These are phyloP conservation scores for Ceraclea dissimilis DNA, from an alignment of 2,888 invertebrate genomes.

Conservation along the genomic window DNA sequence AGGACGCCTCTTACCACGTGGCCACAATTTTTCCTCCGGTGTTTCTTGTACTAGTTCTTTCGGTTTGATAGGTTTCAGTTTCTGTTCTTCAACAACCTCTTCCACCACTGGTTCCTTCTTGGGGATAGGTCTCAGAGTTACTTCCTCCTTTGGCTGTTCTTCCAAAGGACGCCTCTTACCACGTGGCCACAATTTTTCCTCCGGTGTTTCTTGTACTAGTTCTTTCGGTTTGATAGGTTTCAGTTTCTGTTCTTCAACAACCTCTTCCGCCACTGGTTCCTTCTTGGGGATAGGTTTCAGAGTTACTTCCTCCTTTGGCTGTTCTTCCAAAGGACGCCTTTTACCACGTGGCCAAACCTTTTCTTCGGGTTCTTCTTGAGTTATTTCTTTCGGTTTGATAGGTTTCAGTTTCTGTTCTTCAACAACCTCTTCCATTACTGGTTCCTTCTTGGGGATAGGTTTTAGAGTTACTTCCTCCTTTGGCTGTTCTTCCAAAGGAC, in stretches of 20 bases:
- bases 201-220: conserved; percentile 17
- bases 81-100: conserved; percentile 31
- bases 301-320: conserved; percentile 32
- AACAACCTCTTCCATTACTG: conserved; percentile 31
- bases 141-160: conserved; percentile 27
- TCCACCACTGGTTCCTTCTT: conserved; percentile 31
- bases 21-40: conserved; percentile 31
- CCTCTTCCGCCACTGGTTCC: conserved; percentile 36
- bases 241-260: conserved; percentile 33
- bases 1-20: conserved; percentile 34
- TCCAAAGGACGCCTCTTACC: conserved; percentile 31
- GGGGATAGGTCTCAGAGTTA: conserved; percentile 34
- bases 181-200: conserved; percentile 30
- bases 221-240: conserved; percentile 33
- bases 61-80: conserved; percentile 31
- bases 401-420: conserved; percentile 41
- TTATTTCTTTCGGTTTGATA: conserved; percentile 29
- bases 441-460: conserved; percentile 32
- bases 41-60: conserved; percentile 31
- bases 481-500: conserved; percentile 34
- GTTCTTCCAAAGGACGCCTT: conserved; percentile 30
- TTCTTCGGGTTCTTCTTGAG: conserved; percentile 26
- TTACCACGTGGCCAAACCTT: conserved; percentile 25
- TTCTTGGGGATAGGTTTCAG: conserved; percentile 36
- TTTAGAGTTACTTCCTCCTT: conserved; percentile 32